A percentile compares a stretch with the other conserved stretches of the same genome.
These are phyloP conservation scores for Meloidogyne exigua DNA, from an alignment of 1,140 invertebrate species.

Conservation along the genomic window DNA sequence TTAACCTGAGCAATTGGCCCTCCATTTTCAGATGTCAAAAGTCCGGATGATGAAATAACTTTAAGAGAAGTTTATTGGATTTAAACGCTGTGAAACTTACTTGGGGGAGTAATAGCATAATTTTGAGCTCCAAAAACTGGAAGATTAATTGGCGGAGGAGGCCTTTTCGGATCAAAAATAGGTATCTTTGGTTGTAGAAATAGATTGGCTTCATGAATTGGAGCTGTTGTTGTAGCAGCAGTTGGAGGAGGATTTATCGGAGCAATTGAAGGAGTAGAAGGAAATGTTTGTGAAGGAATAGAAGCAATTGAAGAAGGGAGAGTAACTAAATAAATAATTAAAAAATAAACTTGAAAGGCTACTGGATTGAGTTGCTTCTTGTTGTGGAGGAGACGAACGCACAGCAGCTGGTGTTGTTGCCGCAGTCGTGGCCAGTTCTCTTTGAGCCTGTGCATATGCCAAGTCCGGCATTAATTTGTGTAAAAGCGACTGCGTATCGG, in stretches of 20 bases:
- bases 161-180: conserved; percentile 23
- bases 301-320: neutral
- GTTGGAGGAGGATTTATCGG: neutral
- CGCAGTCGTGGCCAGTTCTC: conserved; percentile 16
- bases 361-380: neutral
- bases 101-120: neutral
- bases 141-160: conserved; percentile 12
- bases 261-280: neutral
- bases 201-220: neutral
- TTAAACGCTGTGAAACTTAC: neutral
- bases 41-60: neutral
- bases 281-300: too few species aligned
- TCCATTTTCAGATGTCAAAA: neutral
- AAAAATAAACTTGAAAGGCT: neutral
- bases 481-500: conserved; percentile 32
- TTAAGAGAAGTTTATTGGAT: neutral
- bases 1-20: neutral
- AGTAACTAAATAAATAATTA: neutral
- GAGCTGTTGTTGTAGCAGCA: neutral
- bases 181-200: neutral
- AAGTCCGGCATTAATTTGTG: conserved; percentile 40
- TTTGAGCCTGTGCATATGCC: conserved; percentile 10
- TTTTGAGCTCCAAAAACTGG: neutral
- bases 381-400: neutral
- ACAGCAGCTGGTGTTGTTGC: neutral